A percentile compares a stretch with the other conserved stretches of the same genome.
Evolutionary conservation across 2,113 vertebrate species (phyloP).

Genomic region (Nansenia antarctica): DNA sequence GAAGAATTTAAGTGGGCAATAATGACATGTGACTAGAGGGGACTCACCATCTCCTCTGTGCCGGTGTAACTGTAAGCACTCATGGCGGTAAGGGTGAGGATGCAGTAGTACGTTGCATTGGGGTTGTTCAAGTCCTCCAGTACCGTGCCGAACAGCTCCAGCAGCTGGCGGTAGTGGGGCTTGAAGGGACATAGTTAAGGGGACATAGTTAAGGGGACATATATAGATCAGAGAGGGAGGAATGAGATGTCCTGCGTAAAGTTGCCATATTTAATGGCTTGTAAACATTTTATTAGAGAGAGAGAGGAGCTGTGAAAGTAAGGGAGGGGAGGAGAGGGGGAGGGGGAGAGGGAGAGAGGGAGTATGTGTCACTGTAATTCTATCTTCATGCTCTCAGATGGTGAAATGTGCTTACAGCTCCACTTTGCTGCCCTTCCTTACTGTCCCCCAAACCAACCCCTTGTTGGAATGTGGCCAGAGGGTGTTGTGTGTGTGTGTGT

Average conservation of each 20-base stretch:
- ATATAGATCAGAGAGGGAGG: slow-evolving; percentile 39
- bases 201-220: neutral
- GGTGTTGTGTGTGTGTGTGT: neutral
- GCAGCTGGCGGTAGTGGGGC: no score
- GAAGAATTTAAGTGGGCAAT: no score
- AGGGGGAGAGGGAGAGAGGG: neutral
- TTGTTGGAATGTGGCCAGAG: slow-evolving; percentile 35
- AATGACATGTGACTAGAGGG: no score
- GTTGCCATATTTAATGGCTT: slow-evolving; percentile 35
- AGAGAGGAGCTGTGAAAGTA: slow-evolving; percentile 1
- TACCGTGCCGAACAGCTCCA: no score
- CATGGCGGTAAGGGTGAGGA: no score
- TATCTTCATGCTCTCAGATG: slow-evolving; percentile 37
- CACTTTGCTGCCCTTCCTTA: slow-evolving; percentile 58
- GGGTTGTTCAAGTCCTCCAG: no score
- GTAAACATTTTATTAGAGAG: slow-evolving; percentile 44
- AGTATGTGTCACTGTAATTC: slow-evolving; percentile 49
- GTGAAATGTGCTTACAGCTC: slow-evolving; percentile 71
- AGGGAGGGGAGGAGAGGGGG: slow-evolving; percentile 22
- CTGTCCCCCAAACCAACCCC: slow-evolving; percentile 55
- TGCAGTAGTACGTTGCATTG: no score
- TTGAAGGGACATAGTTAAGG: neutral
- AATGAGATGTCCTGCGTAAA: slow-evolving; percentile 24
- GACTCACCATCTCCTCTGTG: no score
- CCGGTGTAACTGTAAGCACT: no score